phyloP scores from a whole-genome alignment of 1,140 invertebrate species.

The Papilio xuthus region DNA sequence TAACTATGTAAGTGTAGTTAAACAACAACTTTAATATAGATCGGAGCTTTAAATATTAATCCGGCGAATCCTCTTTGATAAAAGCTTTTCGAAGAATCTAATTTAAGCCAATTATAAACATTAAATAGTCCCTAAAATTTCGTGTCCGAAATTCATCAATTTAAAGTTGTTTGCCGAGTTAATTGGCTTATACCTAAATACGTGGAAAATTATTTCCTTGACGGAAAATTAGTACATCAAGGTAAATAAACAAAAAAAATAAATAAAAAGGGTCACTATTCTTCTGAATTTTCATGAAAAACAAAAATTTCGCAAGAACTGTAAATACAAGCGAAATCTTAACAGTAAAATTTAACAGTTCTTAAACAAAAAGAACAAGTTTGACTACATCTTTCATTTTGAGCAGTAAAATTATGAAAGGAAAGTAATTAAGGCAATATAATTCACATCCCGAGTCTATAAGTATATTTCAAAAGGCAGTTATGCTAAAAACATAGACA shows the following conservation, averaged over 20 bases:
- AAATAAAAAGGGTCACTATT: background rate
- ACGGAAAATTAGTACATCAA: background rate
- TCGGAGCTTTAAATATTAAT: conserved; percentile 1
- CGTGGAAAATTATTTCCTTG: background rate
- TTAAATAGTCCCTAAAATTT: conserved; percentile 8
- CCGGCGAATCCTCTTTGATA: conserved; percentile 7
- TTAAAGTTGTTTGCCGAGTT: conserved; percentile 4
- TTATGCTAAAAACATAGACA: too few relatives aligned
- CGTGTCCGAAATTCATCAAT: conserved; percentile 21
- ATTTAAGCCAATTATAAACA: conserved; percentile 24
- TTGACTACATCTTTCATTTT: too few relatives aligned
- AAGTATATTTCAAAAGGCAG: too few relatives aligned
- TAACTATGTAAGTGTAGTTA: background rate
- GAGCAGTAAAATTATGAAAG: too few relatives aligned
- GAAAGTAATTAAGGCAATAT: too few relatives aligned
- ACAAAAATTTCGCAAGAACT: too few relatives aligned
- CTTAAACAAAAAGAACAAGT: too few relatives aligned
- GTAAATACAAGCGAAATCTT: too few relatives aligned
- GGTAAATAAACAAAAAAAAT: background rate
- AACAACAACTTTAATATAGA: background rate
- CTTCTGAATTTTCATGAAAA: too few relatives aligned
- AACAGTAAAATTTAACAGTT: too few relatives aligned
- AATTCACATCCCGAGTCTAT: too few relatives aligned
- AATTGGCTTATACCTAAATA: conserved; percentile 13
- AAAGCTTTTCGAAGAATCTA: conserved; percentile 11